Conservation (phyloP, 2,888 invertebrate genomes). For the Pseudoips prasinana region DNA sequence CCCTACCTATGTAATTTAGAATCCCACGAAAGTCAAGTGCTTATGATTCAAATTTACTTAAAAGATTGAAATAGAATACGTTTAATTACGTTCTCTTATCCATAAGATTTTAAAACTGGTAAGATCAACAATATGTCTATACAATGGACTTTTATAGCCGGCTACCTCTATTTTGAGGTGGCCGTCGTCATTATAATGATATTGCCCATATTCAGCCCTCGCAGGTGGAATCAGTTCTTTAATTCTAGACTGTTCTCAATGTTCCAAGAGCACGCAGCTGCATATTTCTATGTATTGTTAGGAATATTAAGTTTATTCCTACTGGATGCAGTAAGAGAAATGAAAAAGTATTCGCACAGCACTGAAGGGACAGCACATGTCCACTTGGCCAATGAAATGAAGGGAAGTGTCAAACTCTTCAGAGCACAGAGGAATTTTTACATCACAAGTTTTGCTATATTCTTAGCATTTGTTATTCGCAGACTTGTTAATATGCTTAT, state of each 20-base stretch:
- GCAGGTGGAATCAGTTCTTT: constrained; percentile 89
- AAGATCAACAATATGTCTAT: constrained; percentile 89
- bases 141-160: constrained; percentile 90
- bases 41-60: too few species aligned
- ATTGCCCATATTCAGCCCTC: constrained; percentile 86
- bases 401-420: constrained; percentile 87
- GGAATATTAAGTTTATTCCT: constrained; percentile 85
- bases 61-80: too few species aligned
- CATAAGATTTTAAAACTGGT: too few species aligned
- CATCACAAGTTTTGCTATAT: constrained; percentile 89
- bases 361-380: constrained; percentile 50
- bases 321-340: constrained; percentile 87
- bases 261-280: constrained; percentile 83
- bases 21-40: too few species aligned
- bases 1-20: too few species aligned
- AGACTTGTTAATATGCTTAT: constrained; percentile 84
- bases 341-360: constrained; percentile 84
- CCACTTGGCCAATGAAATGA: constrained; percentile 84
- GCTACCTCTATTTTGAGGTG: constrained; percentile 87
- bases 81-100: too few species aligned
- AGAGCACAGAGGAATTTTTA: constrained; percentile 91
- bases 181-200: constrained; percentile 84
- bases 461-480: constrained; percentile 86
- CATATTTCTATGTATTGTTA: constrained; percentile 84
- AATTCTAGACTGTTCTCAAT: constrained; percentile 85